Base-by-base conservation (phyloP, 2,113 vertebrate genomes). In the Pedetes capensis region DNA sequence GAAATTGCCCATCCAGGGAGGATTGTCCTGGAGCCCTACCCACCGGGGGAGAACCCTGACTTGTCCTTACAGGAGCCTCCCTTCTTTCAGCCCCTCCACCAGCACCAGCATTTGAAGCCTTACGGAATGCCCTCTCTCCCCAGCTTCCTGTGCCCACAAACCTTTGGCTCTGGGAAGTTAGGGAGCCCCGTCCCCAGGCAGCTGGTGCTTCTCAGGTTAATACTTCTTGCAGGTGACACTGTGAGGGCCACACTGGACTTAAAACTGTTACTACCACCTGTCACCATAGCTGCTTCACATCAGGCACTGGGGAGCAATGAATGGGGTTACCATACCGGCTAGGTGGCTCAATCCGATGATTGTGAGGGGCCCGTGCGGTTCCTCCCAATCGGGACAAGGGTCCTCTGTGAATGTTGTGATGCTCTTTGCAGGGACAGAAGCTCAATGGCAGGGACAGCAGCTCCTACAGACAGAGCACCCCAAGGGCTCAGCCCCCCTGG, bases 291-390 rank as follows among this genome's bases (percentile, higher is more conserved):
- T 6, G 57, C 8, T 23, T 76, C 20, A 10, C 22, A 8, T 37
- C 47, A 51, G 34, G 37, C 47, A 44, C 71, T 69, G 61, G 47
- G 27, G 37, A 78, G 63, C 3, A 14, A 51, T 11, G 18, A 37
- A 55, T 44, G 57, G 53, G 27, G 23, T 25, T 10, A 10, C 16
- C 9, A 20, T 8, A 12, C 27, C 0, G 0, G 17, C 13, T 42
- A 25, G 63, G 34, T 6, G 22, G 55, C 6, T 3, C 10, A 16
- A 37, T 5, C 25, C 22, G n/a, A 32, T 34, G 44, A 6, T 8
- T 14, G n/a, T 39, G 57, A 49, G 29, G 44, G 5, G 11, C 12
- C 37, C 47, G n/a, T 12, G 37, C 23, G 89, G 39, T 6, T 12
- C 8, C 63, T 84, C 13, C 42, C 23, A 4, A 1, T 12, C 39